These are phyloP conservation scores for Coranthus polyacanthus DNA, from an alignment of 2,797 vertebrate genomes.

Conservation along the genomic window DNA sequence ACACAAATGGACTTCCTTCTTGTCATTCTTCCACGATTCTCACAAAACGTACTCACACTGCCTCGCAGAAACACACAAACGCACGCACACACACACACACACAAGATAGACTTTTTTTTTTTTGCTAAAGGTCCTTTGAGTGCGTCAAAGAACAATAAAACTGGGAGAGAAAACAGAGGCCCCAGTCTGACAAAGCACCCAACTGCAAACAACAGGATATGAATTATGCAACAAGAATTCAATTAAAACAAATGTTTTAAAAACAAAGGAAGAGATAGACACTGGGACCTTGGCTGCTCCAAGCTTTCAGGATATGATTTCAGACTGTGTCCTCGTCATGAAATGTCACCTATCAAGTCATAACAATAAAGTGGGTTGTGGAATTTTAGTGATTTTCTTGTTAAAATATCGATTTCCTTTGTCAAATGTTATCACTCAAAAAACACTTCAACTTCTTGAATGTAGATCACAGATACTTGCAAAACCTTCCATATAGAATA, in stretches of 20 bases:
- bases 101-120: constrained; percentile 43
- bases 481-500: too few species aligned
- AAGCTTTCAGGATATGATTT: constrained; percentile 78
- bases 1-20: constrained; percentile 84
- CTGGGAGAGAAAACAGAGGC: constrained; percentile 75
- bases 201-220: constrained; percentile 86
- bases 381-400: neutral
- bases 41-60: constrained; percentile 54
- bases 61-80: constrained; percentile 21
- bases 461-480: neutral
- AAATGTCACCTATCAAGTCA: constrained; percentile 61
- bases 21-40: constrained; percentile 77
- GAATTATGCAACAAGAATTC: constrained; percentile 87
- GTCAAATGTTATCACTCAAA: neutral
- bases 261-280: constrained; percentile 82
- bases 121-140: constrained; percentile 77
- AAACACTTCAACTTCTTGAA: neutral
- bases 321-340: constrained; percentile 54
- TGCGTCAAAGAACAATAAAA: constrained; percentile 85
- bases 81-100: constrained; percentile 50
- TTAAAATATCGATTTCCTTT: neutral
- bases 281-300: constrained; percentile 66
- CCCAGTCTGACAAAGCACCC: constrained; percentile 76
- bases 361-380: constrained; percentile 18
- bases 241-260: constrained; percentile 82